phyloP scores from a whole-genome alignment of 2,113 vertebrate genomes.

The Chaenocephalus aceratus region DNA sequence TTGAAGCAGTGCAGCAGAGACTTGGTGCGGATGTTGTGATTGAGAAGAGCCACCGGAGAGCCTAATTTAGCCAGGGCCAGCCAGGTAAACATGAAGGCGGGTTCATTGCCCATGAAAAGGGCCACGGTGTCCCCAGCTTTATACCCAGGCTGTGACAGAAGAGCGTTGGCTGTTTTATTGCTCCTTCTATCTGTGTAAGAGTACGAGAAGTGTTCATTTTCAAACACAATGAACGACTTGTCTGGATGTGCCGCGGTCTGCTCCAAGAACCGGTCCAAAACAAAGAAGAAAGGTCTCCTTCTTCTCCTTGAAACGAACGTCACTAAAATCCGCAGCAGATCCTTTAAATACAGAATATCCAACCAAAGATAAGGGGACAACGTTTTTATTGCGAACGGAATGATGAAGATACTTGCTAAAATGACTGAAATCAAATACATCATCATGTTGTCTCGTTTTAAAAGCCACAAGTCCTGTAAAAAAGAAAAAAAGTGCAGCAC shows the following conservation, averaged over 20 bases:
- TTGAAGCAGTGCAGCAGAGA: constrained; percentile 88
- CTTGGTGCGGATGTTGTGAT: constrained; percentile 83
- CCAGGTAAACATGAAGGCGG: constrained; percentile 87
- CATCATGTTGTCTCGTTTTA: constrained; percentile 4
- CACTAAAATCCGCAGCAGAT: constrained; percentile 61
- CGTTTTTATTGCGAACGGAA: constrained; percentile 59
- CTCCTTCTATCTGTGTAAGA: constrained; percentile 79
- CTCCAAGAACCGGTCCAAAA: constrained; percentile 80
- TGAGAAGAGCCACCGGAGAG: constrained; percentile 87
- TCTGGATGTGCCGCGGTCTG: constrained; percentile 67
- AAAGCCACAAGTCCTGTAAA: background rate
- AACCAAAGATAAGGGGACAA: constrained; percentile 80
- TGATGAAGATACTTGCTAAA: constrained; percentile 68
- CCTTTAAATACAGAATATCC: constrained; percentile 73
- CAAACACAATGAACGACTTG: constrained; percentile 82
- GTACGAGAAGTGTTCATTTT: constrained; percentile 77
- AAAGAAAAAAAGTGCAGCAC: background rate
- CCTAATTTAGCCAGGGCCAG: constrained; percentile 88
- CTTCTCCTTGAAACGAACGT: constrained; percentile 45
- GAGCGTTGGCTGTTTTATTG: constrained; percentile 83
- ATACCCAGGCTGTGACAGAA: constrained; percentile 74
- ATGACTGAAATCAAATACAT: constrained; percentile 55
- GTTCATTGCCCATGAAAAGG: constrained; percentile 87
- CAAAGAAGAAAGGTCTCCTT: constrained; percentile 75
- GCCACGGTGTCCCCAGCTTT: constrained; percentile 84